Evolutionary conservation across 2,888 invertebrate species (phyloP).

Genomic region (Anarsia innoxiella): DNA sequence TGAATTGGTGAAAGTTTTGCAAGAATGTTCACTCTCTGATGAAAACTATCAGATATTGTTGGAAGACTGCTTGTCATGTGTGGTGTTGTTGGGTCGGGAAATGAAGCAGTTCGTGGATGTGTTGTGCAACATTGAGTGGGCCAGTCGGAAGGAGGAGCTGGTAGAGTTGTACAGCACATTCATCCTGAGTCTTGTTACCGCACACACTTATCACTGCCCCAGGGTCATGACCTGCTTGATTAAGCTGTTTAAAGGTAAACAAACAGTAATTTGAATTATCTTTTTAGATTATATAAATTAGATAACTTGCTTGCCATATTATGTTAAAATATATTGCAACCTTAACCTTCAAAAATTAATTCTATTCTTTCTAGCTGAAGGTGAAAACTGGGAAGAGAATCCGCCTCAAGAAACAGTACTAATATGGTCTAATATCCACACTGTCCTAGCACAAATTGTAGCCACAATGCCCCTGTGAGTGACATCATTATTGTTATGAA

Average conservation of each 20-base stretch:
- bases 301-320: too few relatives aligned
- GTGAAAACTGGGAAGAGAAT: constrained; percentile 76
- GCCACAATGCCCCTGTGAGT: constrained; percentile 70
- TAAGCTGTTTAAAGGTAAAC: constrained; percentile 64
- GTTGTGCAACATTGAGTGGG: constrained; percentile 57
- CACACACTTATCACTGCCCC: constrained; percentile 62
- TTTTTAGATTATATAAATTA: too few relatives aligned
- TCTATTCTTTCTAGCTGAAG: constrained; percentile 57
- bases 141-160: constrained; percentile 38
- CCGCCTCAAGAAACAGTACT: constrained; percentile 71
- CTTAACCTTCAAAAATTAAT: too few relatives aligned
- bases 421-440: constrained; percentile 79
- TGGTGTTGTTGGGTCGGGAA: constrained; percentile 53
- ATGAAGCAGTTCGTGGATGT: constrained; percentile 52
- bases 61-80: constrained; percentile 56
- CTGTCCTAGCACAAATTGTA: constrained; percentile 62
- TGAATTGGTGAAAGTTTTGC: constrained; percentile 62
- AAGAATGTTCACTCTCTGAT: constrained; percentile 55
- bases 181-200: constrained; percentile 53
- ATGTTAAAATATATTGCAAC: too few relatives aligned
- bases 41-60: constrained; percentile 55
- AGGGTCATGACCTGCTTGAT: constrained; percentile 49
- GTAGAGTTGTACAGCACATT: constrained; percentile 51
- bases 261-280: too few relatives aligned
- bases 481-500: too few relatives aligned